phyloP scores from a whole-genome alignment of 92 coral and sea anemone genomes.

The Siderastrea siderea region DNA sequence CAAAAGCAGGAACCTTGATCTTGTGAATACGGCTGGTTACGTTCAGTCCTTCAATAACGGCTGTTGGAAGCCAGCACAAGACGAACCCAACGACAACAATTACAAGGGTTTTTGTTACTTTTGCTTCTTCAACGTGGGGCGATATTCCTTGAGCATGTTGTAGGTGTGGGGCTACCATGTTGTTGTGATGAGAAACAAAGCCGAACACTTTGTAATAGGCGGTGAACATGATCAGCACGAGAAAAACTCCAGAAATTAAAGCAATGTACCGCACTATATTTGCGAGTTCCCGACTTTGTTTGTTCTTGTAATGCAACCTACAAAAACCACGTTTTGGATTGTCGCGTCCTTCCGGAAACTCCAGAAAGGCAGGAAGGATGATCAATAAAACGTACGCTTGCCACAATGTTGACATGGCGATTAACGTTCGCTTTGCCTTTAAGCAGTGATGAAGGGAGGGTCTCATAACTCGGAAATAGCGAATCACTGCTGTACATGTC shows the following conservation, averaged over 20 bases:
- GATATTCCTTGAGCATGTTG: not conserved
- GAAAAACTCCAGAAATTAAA: not conserved
- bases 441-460: not conserved
- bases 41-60: not conserved
- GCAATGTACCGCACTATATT: not conserved
- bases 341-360: not conserved
- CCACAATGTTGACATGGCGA: not conserved
- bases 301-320: not conserved
- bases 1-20: not conserved
- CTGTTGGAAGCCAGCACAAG: constrained; percentile 16
- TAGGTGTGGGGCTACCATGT: not conserved
- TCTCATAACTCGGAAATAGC: not conserved
- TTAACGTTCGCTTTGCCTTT: not conserved
- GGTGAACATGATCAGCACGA: not conserved
- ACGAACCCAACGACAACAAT: constrained; percentile 5
- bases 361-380: not conserved
- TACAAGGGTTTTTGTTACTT: not conserved
- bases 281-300: not conserved
- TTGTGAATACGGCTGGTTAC: not conserved
- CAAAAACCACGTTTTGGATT: not conserved
- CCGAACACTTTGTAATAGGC: constrained; percentile 12
- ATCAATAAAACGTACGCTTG: not conserved
- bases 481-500: constrained; percentile 1
- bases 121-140: not conserved
- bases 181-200: constrained; percentile 11